Percentiles rank a stretch among this genome's conserved stretches.
These are phyloP conservation scores for Phylloscopus trochiloides DNA, from an alignment of 2,113 vertebrate species.

Conservation along the genomic window DNA sequence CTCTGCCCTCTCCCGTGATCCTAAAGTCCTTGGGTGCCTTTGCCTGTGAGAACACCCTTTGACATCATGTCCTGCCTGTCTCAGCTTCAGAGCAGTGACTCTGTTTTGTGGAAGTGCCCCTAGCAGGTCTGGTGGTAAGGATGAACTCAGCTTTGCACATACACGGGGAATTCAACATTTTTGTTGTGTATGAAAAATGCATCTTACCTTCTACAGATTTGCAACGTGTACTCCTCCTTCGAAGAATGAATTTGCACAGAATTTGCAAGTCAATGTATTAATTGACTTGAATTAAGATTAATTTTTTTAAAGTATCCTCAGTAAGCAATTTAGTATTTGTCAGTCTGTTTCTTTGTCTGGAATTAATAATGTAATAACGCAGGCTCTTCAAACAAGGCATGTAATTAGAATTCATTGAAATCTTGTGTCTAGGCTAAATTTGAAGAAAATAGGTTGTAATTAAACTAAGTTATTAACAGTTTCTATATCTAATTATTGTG, in stretches of 20 bases:
- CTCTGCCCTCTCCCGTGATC: neutral
- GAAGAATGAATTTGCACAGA: neutral
- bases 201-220: neutral
- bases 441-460: constrained; percentile 49
- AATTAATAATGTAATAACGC: constrained; percentile 30
- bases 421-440: constrained; percentile 28
- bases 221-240: neutral
- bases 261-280: constrained; percentile 39
- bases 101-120: neutral
- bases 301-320: neutral
- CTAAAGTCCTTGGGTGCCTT: neutral
- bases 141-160: neutral
- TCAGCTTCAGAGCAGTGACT: neutral
- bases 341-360: constrained; percentile 30
- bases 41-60: neutral
- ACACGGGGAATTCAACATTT: neutral
- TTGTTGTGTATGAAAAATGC: neutral
- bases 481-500: constrained; percentile 49
- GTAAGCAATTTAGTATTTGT: constrained; percentile 13
- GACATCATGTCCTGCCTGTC: neutral
- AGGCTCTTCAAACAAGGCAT: neutral
- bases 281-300: constrained; percentile 33
- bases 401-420: constrained; percentile 48
- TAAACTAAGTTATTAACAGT: constrained; percentile 47
- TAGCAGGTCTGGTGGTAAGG: neutral